These are phyloP conservation scores for Dissostichus mawsoni DNA, from an alignment of 2,113 vertebrate species.

Conservation along the genomic window DNA sequence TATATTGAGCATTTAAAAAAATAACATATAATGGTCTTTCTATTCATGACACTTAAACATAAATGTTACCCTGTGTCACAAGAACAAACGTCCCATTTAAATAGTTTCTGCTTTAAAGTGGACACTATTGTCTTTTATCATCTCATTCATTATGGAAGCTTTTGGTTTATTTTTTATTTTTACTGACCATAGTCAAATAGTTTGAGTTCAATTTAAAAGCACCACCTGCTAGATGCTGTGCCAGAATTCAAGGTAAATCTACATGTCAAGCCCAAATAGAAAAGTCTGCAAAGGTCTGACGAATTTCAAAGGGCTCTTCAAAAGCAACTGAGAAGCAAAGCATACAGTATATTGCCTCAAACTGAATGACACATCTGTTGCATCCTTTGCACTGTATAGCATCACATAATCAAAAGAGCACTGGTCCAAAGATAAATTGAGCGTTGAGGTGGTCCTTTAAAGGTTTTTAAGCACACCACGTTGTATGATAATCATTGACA, in stretches of 20 bases:
- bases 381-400: neutral
- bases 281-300: conserved; percentile 7
- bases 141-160: neutral
- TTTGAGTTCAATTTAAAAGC: conserved; percentile 14
- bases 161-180: conserved; percentile 10
- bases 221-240: conserved; percentile 1
- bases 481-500: conserved; percentile 5
- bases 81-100: neutral
- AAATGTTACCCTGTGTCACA: neutral
- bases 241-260: neutral
- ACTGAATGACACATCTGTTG: neutral
- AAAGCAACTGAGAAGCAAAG: neutral
- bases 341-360: neutral
- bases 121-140: neutral
- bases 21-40: neutral
- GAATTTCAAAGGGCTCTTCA: conserved; percentile 10
- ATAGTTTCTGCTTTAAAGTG: neutral
- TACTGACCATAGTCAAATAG: neutral
- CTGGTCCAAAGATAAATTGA: conserved; percentile 9
- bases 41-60: neutral
- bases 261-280: conserved; percentile 6
- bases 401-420: neutral
- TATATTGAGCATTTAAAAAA: neutral
- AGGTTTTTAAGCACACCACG: neutral
- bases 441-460: neutral